Evolutionary conservation across 2,888 invertebrate species (phyloP).

Genomic region (Dilophus febrilis): DNA sequence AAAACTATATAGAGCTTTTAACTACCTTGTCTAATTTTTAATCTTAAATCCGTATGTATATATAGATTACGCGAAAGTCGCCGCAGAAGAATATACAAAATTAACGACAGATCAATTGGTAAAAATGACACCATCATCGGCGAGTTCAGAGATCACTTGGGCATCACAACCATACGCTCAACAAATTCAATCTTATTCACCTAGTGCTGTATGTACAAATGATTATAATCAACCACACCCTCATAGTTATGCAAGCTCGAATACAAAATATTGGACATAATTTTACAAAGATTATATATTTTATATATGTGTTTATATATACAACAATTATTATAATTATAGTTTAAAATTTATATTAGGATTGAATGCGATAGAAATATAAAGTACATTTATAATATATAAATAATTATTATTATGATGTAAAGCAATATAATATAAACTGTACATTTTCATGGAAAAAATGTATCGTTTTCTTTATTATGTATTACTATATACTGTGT

Average conservation of each 20-base stretch:
- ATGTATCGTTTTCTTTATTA: too few relatives aligned
- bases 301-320: too few relatives aligned
- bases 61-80: constrained; percentile 36
- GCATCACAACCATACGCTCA: constrained; percentile 19
- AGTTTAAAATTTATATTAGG: too few relatives aligned
- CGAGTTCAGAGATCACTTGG: constrained; percentile 15
- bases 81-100: constrained; percentile 34
- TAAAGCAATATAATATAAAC: too few relatives aligned
- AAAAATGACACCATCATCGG: constrained; percentile 26
- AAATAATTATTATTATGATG: too few relatives aligned
- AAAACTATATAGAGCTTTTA: not conserved
- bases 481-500: too few relatives aligned
- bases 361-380: too few relatives aligned
- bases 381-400: too few relatives aligned
- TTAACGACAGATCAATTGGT: constrained; percentile 26
- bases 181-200: constrained; percentile 2
- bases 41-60: not conserved
- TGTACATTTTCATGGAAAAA: too few relatives aligned
- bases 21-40: not conserved
- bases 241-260: constrained; percentile 5
- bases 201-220: not conserved
- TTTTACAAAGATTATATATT: too few relatives aligned
- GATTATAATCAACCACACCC: constrained; percentile 8
- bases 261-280: constrained; percentile 9
- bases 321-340: too few relatives aligned